Percentiles rank a stretch among this genome's conserved stretches.
Evolutionary conservation across 2,888 invertebrate species (phyloP).

Genomic region (Cephus pulcher): DNA sequence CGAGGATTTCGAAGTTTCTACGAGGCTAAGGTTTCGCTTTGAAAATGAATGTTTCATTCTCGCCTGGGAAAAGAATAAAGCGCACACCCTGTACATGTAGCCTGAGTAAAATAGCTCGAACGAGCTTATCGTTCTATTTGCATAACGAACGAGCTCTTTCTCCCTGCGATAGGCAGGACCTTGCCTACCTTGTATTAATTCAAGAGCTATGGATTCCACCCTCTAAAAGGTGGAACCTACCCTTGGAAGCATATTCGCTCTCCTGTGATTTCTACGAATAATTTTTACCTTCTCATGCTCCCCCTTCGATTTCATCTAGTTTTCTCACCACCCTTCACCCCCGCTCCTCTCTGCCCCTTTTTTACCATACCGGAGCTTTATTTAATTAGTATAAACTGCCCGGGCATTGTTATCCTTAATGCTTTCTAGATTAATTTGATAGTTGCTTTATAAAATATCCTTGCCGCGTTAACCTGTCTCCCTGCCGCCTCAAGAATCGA

Average conservation of each 20-base stretch:
- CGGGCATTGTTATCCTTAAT: neutral
- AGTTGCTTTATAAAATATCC: neutral
- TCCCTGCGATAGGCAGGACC: neutral
- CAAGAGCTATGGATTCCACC: neutral
- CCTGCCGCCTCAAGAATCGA: neutral
- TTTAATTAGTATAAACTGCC: neutral
- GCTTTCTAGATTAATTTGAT: neutral
- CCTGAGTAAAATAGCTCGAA: neutral
- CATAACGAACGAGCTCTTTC: neutral
- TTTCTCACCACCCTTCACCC: neutral
- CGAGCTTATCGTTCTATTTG: neutral
- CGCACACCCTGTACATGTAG: neutral
- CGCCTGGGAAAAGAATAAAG: neutral
- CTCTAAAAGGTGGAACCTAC: neutral
- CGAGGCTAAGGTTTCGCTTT: neutral
- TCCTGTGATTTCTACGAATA: neutral
- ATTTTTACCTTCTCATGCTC: too few relatives aligned
- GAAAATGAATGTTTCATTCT: neutral
- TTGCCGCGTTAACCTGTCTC: neutral
- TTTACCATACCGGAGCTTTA: neutral
- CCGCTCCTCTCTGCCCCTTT: neutral
- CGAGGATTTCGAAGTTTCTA: neutral
- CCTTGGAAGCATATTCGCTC: neutral
- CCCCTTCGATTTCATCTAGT: too few relatives aligned
- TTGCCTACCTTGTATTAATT: neutral